Evolutionary conservation across 2,888 invertebrate genomes (phyloP).

Genomic region (Camponotus fellah): DNA sequence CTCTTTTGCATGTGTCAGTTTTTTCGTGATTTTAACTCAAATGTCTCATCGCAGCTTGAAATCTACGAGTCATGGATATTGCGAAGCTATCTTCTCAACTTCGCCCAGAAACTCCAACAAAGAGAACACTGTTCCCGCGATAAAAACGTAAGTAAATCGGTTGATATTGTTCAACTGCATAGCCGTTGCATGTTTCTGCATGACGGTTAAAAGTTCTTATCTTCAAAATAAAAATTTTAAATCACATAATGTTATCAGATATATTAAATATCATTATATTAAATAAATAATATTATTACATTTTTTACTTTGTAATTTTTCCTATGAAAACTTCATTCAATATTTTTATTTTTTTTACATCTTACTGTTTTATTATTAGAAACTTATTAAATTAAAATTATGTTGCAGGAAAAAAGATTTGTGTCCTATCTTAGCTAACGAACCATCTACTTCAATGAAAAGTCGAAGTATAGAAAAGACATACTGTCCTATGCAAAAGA

Average conservation of each 20-base stretch:
- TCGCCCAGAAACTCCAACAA: constrained; percentile 79
- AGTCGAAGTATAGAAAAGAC: constrained; percentile 45
- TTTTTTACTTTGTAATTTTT: background rate
- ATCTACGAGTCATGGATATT: constrained; percentile 77
- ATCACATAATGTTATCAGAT: background rate
- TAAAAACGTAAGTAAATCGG: constrained; percentile 33
- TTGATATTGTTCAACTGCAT: background rate
- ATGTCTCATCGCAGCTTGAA: constrained; percentile 76
- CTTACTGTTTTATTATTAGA: background rate
- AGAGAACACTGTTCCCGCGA: constrained; percentile 76
- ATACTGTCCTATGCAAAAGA: constrained; percentile 52
- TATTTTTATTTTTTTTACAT: background rate
- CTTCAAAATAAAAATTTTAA: background rate
- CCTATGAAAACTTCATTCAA: background rate
- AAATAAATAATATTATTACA: constrained; percentile 26
- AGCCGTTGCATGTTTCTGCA: background rate
- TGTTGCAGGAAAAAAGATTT: constrained; percentile 56
- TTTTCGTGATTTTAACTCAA: background rate
- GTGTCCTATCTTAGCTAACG: background rate
- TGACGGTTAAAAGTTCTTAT: background rate
- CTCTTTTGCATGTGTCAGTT: background rate
- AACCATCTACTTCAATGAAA: constrained; percentile 34
- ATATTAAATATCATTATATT: constrained; percentile 19
- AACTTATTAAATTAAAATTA: background rate
- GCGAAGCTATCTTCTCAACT: constrained; percentile 83